These are phyloP conservation scores for Coelinius sp. DNA, from an alignment of 2,888 invertebrate genomes.

Conservation along the genomic window DNA sequence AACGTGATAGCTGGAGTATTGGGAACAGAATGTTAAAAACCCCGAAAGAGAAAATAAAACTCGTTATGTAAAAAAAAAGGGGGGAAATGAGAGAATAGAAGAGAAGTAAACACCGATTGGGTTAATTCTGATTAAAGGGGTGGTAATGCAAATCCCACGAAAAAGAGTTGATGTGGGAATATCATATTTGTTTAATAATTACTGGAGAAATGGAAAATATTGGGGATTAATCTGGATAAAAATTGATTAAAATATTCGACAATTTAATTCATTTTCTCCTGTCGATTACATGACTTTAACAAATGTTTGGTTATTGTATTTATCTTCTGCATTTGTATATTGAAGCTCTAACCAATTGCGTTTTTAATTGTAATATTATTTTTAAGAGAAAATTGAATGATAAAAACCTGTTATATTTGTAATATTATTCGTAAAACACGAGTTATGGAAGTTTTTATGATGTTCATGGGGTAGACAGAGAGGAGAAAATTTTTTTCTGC, in stretches of 20 bases:
- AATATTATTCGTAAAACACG: not conserved
- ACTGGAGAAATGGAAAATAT: not conserved
- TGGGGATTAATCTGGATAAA: not conserved
- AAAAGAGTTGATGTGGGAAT: not conserved
- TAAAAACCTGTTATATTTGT: not conserved
- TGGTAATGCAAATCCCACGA: not conserved
- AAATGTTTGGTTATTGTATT: not conserved
- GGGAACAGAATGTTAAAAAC: conserved; percentile 25
- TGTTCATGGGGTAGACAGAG: not conserved
- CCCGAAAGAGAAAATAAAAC: conserved; percentile 30
- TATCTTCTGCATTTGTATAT: not conserved
- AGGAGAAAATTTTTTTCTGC: not conserved
- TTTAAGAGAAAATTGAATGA: not conserved
- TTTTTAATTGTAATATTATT: not conserved
- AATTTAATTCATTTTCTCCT: not conserved
- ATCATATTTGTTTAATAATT: not conserved
- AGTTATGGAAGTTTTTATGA: not conserved
- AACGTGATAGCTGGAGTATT: conserved; percentile 9
- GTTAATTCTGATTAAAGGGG: not conserved
- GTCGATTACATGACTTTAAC: not conserved
- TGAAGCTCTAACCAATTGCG: not conserved
- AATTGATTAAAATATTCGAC: not conserved
- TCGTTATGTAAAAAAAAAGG: not conserved
- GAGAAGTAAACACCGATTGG: not conserved
- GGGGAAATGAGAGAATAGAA: not conserved